These are phyloP conservation scores for Amiota minor DNA, from an alignment of 2,888 invertebrate genomes.

Conservation along the genomic window DNA sequence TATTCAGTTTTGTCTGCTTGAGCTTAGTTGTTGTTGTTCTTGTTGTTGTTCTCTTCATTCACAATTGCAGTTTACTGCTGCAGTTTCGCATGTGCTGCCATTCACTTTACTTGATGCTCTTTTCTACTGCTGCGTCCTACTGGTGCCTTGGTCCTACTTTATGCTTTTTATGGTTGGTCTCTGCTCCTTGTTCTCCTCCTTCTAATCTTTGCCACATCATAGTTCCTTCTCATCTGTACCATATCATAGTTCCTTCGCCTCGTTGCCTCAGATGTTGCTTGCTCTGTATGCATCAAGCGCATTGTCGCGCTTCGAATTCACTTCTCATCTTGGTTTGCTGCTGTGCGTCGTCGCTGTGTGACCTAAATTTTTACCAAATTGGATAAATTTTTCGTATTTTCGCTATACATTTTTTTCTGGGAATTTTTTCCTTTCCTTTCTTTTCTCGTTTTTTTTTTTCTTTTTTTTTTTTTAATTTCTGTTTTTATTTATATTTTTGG, in stretches of 20 bases:
- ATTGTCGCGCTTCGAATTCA: conserved; percentile 31
- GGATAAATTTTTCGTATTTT: conserved; percentile 71
- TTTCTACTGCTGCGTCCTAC: conserved; percentile 55
- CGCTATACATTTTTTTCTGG: conserved; percentile 43
- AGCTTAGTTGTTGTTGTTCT: no score
- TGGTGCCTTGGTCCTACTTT: not conserved
- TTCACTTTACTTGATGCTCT: conserved; percentile 47
- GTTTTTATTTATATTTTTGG: conserved; percentile 10
- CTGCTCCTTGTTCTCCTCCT: no score
- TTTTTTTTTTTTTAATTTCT: conserved; percentile 37
- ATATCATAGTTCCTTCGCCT: no score
- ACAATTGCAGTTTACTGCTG: no score
- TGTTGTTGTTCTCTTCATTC: no score
- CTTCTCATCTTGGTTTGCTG: conserved; percentile 41
- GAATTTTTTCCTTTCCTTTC: conserved; percentile 11
- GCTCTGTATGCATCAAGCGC: no score
- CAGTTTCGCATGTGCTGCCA: no score
- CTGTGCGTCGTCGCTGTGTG: conserved; percentile 51
- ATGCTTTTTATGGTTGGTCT: no score
- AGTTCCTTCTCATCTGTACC: no score
- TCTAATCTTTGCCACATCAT: no score
- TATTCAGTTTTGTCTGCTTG: no score
- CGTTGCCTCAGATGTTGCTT: no score
- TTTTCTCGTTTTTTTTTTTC: conserved; percentile 18
- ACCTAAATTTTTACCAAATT: conserved; percentile 71